These are phyloP conservation scores for Gopherus flavomarginatus DNA, from an alignment of 2,113 vertebrate species.

Conservation along the genomic window DNA sequence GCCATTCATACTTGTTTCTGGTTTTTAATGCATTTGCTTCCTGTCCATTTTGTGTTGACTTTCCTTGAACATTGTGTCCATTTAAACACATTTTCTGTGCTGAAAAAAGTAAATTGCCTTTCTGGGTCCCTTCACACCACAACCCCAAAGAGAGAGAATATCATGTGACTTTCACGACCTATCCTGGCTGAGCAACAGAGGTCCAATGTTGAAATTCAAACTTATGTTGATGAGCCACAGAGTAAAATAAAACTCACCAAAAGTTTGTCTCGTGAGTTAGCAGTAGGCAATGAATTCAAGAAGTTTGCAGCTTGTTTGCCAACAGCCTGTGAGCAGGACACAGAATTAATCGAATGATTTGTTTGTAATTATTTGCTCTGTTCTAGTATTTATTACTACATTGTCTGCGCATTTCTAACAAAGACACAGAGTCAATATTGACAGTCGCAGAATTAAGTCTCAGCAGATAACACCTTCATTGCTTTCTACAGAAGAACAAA, in stretches of 20 bases:
- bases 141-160: neutral
- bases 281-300: neutral
- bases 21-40: neutral
- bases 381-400: rapidly evolving
- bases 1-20: neutral
- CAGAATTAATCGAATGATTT: neutral
- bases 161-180: neutral
- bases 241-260: neutral
- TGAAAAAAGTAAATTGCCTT: neutral
- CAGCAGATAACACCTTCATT: neutral
- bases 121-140: neutral
- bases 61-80: neutral
- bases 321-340: neutral
- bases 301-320: neutral
- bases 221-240: neutral
- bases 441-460: neutral
- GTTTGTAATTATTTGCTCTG: neutral
- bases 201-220: neutral
- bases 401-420: neutral
- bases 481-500: rapidly evolving
- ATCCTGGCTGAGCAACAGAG: neutral
- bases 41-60: neutral
- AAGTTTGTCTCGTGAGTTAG: neutral
- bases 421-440: neutral
- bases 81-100: neutral